Base-by-base conservation (phyloP, 2,888 invertebrate genomes). In the Eristalis tenax region DNA sequence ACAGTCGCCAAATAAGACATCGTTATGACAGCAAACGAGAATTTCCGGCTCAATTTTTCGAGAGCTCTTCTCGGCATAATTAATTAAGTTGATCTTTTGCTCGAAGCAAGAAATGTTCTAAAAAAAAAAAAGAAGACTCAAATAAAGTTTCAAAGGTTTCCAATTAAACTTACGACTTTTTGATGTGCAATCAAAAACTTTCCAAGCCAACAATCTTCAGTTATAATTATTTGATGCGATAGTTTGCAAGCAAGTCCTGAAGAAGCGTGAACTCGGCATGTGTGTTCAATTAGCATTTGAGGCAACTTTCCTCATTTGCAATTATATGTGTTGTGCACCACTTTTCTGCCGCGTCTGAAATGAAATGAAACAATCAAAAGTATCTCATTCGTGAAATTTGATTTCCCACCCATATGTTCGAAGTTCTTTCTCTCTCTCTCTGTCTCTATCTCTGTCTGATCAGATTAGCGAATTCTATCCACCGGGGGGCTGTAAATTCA, bases 151-250 rank as follows among this genome's bases (percentile, higher is more conserved):
- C 35, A 50, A 50, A 18, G 18, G 50, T 50, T 18, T 50, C 50
- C 8, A 50, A 50, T 50, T 50, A 50, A 50, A 50, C 18, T 50
- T 18, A 18, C 50, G 50, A 50, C 18, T 50, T 50, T 50, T 18
- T 50, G 50, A 50, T 50, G 50, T 50, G n/a, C 50, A 50, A 50
- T 50, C 50, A 50, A 50, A 50, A 50, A 50, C 50, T 50, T 50
- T 18, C 6, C n/a, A n/a, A n/a, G 18, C 8, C 50, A 18, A 50
- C 18, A 50, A 50, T 18, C 50, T 50, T 50, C n/a, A 18, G 8
- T 50, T 50, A 50, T 18, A 50, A 50, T 50, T 50, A 50, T 50
- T 50, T 18, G 50, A 50, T 50, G 50, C 18, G 18, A 13, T 38
- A 13, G 38, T 13, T 38, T 38, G 38, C 32, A 13, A 13, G 38